These are phyloP conservation scores for Acronicta leporina DNA, from an alignment of 2,888 invertebrate genomes.

Conservation along the genomic window DNA sequence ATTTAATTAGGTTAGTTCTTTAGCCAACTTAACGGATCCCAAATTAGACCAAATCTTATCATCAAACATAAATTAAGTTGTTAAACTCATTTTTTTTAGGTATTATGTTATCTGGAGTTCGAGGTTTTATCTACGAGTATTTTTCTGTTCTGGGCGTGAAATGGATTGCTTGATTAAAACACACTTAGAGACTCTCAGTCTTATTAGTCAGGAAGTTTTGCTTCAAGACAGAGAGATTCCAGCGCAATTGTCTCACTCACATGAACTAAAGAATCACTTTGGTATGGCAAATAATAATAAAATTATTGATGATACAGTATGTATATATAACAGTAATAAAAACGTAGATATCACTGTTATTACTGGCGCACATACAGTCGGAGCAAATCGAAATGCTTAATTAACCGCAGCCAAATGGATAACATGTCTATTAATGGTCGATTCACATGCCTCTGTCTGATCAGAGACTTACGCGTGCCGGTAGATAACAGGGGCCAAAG, in stretches of 20 bases:
- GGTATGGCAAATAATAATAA: no score
- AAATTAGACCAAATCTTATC: background rate
- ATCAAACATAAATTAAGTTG: background rate
- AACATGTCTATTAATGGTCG: conserved; percentile 30
- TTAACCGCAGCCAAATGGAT: conserved; percentile 29
- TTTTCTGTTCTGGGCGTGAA: background rate
- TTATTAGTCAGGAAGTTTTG: no score
- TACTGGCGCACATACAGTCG: conserved; percentile 17
- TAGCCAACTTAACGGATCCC: no score
- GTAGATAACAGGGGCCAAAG: conserved; percentile 54
- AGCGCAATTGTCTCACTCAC: no score
- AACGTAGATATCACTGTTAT: conserved; percentile 9
- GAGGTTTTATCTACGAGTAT: background rate
- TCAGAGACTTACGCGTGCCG: conserved; percentile 19
- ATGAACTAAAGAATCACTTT: no score
- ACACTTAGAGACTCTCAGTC: no score
- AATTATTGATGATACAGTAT: background rate
- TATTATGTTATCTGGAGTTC: background rate
- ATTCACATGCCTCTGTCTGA: conserved; percentile 19
- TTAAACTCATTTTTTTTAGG: background rate
- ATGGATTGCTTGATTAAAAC: no score
- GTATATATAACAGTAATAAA: no score
- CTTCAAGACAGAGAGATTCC: no score
- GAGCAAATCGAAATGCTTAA: conserved; percentile 32
- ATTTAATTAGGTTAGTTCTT: no score